phyloP scores from a whole-genome alignment of 2,113 vertebrate genomes.

The Microcebus jonahi region DNA sequence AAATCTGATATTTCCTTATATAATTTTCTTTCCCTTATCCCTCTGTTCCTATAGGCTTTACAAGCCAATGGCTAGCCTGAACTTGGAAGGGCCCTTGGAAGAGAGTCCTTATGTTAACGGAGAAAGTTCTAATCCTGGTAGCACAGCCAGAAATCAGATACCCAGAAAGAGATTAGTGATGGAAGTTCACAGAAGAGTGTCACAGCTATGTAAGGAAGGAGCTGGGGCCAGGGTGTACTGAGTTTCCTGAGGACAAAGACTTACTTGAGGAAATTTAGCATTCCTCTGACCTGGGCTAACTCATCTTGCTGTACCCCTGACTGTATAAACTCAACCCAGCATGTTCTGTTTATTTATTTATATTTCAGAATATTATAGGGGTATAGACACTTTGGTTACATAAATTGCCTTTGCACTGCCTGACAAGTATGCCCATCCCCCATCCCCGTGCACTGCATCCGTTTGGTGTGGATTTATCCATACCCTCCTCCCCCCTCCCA shows the following conservation, averaged over 20 bases:
- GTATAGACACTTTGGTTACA: too few species aligned
- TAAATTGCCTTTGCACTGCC: too few species aligned
- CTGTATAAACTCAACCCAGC: background rate
- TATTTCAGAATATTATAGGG: too few species aligned
- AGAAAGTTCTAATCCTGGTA: background rate
- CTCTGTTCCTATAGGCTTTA: background rate
- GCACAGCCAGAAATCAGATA: background rate
- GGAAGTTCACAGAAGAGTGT: background rate
- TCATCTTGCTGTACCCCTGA: background rate
- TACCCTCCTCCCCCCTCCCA: too few species aligned
- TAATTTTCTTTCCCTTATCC: background rate
- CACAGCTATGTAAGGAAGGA: background rate
- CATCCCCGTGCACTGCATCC: too few species aligned
- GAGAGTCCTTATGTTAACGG: background rate
- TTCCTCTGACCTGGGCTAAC: background rate
- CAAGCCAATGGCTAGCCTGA: background rate
- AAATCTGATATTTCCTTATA: background rate
- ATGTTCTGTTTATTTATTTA: too few species aligned
- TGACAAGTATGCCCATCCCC: too few species aligned
- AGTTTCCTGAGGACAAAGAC: background rate
- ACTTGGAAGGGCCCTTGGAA: background rate
- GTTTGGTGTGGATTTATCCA: too few species aligned
- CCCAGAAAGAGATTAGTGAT: background rate
- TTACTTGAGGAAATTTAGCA: background rate
- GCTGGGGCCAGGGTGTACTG: background rate